Evolutionary conservation across 2,888 invertebrate species (phyloP), one percentile per base, ranked within the genome.

Genomic region (Cosmorhoe ocellata): DNA sequence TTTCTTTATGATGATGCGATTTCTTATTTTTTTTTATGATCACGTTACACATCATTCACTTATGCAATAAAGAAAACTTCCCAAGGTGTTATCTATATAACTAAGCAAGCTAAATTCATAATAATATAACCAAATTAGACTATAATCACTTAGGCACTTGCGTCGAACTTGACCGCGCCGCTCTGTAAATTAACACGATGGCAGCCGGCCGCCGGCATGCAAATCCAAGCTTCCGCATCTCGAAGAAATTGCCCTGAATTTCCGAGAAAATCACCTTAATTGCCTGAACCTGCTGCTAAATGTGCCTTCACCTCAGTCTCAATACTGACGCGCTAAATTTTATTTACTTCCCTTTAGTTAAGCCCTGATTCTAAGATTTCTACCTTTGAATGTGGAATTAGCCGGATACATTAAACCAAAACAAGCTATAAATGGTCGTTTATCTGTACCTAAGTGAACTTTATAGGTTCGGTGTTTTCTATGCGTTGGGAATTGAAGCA

Each of bases 231-330:
- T 74, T 73, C 74, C 72, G 76, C 67, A 67, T 76, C 76, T 70
- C 56, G 64, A 71, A 75, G 78, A 79, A 79, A 79, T 69, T 76
- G 79, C 71, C 81, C 81, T 66, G 67, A 68, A 76, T 83, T 79
- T 74, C 76, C 64, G 56, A 74, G 76, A 76, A 81, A 76, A 84
- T 79, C 74, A 66, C 73, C 70, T 75, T 66, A 76, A 78, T 82
- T 81, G 66, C 80, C 77, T 80, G 62, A 67, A 66, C 66, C 66
- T 67, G 68, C 59, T 59, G 58, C 51, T 47, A 60, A 67, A 73
- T 69, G 64, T 64, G 51, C 63, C 33, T 46, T 31, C 39, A 27
- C 44, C 34, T 12, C 32, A 33, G 34, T 54, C 39, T 50, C 39
- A 52, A 48, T 48, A 44, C 36, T 14, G 39, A 41, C 44, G 48